phyloP scores from a whole-genome alignment of 2,888 invertebrate genomes.

The Eucera pruinosa region DNA sequence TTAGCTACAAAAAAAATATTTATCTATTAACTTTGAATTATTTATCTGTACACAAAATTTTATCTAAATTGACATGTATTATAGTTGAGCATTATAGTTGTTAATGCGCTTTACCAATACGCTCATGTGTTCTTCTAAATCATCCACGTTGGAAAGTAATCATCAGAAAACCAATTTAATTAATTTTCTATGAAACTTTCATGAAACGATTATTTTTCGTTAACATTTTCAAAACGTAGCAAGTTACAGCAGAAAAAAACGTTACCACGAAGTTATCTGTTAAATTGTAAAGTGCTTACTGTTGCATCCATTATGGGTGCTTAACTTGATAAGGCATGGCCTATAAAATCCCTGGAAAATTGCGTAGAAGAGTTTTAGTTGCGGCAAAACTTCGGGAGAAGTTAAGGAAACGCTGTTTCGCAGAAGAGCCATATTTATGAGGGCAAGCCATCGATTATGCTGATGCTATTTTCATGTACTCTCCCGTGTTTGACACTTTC shows the following conservation, averaged over 20 bases:
- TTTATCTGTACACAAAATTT: too few species aligned
- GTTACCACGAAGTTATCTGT: neutral
- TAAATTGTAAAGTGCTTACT: slow-evolving; percentile 30
- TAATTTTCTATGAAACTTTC: neutral
- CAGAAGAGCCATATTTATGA: neutral
- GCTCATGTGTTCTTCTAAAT: too few species aligned
- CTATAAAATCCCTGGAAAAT: slow-evolving; percentile 21
- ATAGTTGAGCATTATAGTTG: too few species aligned
- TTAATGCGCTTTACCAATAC: too few species aligned
- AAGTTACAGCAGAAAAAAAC: neutral
- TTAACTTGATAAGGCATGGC: neutral
- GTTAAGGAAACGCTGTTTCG: slow-evolving; percentile 13
- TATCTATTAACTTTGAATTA: too few species aligned
- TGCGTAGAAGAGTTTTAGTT: slow-evolving; percentile 25
- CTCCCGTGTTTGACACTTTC: neutral
- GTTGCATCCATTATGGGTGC: slow-evolving; percentile 1
- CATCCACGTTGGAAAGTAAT: neutral
- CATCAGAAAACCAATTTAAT: neutral
- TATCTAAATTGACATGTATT: too few species aligned
- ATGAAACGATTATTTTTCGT: too few species aligned
- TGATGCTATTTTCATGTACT: neutral
- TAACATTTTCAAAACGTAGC: slow-evolving; percentile 3
- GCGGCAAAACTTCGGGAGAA: neutral
- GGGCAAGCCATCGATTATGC: neutral
- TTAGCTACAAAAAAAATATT: too few species aligned